These are phyloP conservation scores for Ormyrus nitidulus DNA, from an alignment of 2,888 invertebrate species.

Conservation along the genomic window DNA sequence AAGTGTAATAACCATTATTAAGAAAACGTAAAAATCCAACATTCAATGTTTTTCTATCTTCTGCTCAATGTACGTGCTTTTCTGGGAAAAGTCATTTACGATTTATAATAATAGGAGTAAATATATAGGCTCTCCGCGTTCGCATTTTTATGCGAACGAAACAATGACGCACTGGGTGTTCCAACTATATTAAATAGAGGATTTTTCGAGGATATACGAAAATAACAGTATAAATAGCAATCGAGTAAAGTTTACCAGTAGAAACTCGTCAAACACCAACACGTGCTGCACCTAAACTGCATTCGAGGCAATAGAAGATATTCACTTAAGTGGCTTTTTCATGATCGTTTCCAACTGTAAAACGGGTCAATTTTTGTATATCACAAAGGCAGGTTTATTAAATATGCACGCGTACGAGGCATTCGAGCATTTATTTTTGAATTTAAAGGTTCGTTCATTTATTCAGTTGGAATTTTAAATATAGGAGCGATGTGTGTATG, in stretches of 20 bases:
- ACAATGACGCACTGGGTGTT: conserved; percentile 36
- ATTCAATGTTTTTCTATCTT: conserved; percentile 54
- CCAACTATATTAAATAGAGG: conserved; percentile 13
- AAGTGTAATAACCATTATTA: conserved; percentile 21
- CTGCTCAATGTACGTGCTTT: conserved; percentile 52
- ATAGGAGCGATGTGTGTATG: too few relatives aligned
- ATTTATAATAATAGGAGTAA: conserved; percentile 24
- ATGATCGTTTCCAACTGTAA: background rate
- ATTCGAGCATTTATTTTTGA: too few relatives aligned
- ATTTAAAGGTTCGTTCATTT: too few relatives aligned
- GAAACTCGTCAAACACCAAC: conserved; percentile 32
- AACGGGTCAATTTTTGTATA: background rate
- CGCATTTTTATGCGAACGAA: conserved; percentile 34
- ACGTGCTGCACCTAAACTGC: conserved; percentile 31
- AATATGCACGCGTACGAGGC: background rate
- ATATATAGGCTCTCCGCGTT: conserved; percentile 3
- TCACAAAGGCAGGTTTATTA: background rate
- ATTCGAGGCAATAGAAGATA: conserved; percentile 44
- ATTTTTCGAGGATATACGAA: conserved; percentile 4
- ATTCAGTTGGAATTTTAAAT: too few relatives aligned
- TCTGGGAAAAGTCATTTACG: conserved; percentile 53
- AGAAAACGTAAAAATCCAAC: conserved; percentile 13
- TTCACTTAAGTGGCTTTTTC: conserved; percentile 36
- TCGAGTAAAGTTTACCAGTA: conserved; percentile 15
- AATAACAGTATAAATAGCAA: conserved; percentile 15